These are phyloP conservation scores for Eurytoma californica DNA, from an alignment of 2,888 invertebrate species.

Conservation along the genomic window DNA sequence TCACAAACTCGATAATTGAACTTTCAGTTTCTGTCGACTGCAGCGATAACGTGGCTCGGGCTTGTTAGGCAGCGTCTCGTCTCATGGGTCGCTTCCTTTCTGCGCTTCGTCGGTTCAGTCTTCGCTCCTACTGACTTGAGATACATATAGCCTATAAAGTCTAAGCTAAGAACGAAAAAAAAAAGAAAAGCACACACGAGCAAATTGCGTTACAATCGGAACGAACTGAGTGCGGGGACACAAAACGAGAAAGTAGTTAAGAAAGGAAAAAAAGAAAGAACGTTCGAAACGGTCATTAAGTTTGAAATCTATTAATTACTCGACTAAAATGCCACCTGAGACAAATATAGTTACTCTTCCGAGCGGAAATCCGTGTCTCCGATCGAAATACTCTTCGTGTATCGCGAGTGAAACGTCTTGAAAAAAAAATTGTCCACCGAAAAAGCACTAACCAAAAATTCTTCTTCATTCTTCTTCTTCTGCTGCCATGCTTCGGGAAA, in stretches of 20 bases:
- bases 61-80: slow-evolving; percentile 66
- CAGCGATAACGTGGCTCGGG: slow-evolving; percentile 66
- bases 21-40: slow-evolving; percentile 69
- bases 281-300: slow-evolving; percentile 14
- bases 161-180: slow-evolving; percentile 24
- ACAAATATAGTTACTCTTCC: not conserved
- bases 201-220: slow-evolving; percentile 14
- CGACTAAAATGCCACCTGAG: not conserved
- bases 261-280: slow-evolving; percentile 7
- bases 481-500: slow-evolving; percentile 58
- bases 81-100: slow-evolving; percentile 67
- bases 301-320: slow-evolving; percentile 2
- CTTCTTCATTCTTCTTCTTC: slow-evolving; percentile 50
- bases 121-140: slow-evolving; percentile 50
- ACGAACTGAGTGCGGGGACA: slow-evolving; percentile 31
- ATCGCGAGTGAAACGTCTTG: slow-evolving; percentile 30
- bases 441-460: slow-evolving; percentile 50
- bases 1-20: slow-evolving; percentile 59
- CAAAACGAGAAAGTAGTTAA: slow-evolving; percentile 5
- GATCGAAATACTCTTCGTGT: not conserved
- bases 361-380: not conserved
- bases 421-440: slow-evolving; percentile 31
- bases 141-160: slow-evolving; percentile 24
- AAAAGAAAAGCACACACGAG: slow-evolving; percentile 2
- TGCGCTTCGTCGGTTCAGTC: slow-evolving; percentile 61